Evolutionary conservation across 2,888 invertebrate genomes (phyloP), one percentile per base, ranked within the genome.

Genomic region (Panzeria rudis): DNA sequence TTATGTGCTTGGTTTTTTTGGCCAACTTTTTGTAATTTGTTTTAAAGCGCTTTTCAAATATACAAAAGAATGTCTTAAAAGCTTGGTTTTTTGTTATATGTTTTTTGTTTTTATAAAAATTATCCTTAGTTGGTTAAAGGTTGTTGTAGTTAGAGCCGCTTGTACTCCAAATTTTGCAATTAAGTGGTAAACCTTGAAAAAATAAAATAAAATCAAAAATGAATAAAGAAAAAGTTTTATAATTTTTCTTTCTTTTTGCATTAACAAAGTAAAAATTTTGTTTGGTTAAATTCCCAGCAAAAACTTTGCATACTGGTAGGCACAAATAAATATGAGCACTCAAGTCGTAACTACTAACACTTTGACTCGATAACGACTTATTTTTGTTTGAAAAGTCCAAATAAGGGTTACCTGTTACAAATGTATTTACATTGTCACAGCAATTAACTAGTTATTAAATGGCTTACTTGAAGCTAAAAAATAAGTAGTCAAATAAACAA

Each of bases 171-270:
- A 8, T 50, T 41, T 47, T 15, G 9, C 11, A 71, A 71, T 56
- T 17, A 52, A 41, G 17, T 56, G 20, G 56, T 20, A 29, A 56
- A 76, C 76, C 76, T 76, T 76, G 52, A 41, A 75, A 29, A 15
- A 25, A 29, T 23, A 25, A 62, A 23, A 54, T 11, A 72, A 7
- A 29, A 59, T 20, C 0, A 54, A 71, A 54, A 71, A 9, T 35
- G 13, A 52, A 23, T 50, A 20, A 25, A 29, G 17, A 4, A 17
- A 17, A 52, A n/a, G 1, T 20, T 52, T 25, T 29, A n/a, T 8
- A 29, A n/a, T 23, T 38, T 9, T 2, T 23, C 1, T 41, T 62
- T 29, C 5, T 41, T 15, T 41, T 41, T 5, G n/a, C 44, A 25
- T 29, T 17, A 29, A 41, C 41, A 41, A 32, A 20, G n/a, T 25